Evolutionary conservation across 30 jellyfish, hydroid and myxozoan genomes (phyloP).

Genomic region (Catostylus mosaicus): DNA sequence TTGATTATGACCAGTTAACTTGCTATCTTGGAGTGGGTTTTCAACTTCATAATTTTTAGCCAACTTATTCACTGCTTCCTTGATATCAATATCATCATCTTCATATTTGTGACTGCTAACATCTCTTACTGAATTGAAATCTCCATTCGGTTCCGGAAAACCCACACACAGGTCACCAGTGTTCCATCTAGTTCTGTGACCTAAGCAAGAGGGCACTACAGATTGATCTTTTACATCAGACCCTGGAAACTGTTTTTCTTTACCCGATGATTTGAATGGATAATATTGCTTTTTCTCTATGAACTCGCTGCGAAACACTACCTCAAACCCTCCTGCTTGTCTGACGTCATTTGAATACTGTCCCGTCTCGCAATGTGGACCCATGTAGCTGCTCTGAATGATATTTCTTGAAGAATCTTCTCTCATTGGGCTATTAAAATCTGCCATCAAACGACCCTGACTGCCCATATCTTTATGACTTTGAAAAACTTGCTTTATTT

Average conservation of each 20-base stretch:
- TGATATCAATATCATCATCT: not conserved
- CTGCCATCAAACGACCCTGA: not conserved
- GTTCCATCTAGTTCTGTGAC: not conserved
- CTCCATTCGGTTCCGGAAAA: too few relatives aligned
- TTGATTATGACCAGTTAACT: not conserved
- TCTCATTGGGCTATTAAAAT: not conserved
- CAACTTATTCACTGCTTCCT: not conserved
- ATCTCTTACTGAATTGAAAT: not conserved
- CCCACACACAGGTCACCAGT: not conserved
- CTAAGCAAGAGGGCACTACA: not conserved
- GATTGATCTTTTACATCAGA: not conserved
- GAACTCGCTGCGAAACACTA: not conserved
- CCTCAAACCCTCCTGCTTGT: not conserved
- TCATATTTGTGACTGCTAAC: not conserved
- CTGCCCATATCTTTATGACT: too few relatives aligned
- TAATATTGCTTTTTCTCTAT: not conserved
- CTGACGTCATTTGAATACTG: not conserved
- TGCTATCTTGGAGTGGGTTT: not conserved
- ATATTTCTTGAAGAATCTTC: not conserved
- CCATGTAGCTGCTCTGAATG: not conserved
- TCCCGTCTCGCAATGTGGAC: not conserved
- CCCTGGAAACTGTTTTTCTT: not conserved
- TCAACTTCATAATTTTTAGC: not conserved
- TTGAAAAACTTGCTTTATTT: too few relatives aligned
- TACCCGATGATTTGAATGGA: not conserved